These are phyloP conservation scores for Portunus trituberculatus DNA, from an alignment of 1,140 invertebrate species.

Conservation along the genomic window DNA sequence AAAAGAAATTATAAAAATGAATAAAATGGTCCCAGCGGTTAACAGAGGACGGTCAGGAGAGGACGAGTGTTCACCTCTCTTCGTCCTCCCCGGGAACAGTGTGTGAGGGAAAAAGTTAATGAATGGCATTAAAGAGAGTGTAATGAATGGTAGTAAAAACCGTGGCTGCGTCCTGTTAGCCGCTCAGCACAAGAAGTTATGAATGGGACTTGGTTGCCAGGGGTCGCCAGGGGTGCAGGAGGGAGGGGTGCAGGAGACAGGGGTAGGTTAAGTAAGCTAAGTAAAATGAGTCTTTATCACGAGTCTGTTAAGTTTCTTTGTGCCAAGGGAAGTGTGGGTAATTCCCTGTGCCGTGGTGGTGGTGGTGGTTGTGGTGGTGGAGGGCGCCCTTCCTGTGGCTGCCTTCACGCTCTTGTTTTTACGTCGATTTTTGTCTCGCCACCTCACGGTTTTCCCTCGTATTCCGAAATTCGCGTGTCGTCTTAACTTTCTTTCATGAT, in stretches of 20 bases:
- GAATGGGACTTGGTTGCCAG: not conserved
- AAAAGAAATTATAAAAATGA: too few species aligned
- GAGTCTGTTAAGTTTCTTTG: not conserved
- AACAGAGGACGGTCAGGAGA: not conserved
- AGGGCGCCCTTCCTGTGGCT: not conserved
- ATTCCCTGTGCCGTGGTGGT: not conserved
- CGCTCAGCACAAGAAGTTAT: not conserved
- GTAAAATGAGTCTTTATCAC: constrained; percentile 13
- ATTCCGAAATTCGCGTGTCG: not conserved
- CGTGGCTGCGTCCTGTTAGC: not conserved
- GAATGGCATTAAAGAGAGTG: constrained; percentile 12
- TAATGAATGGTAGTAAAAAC: constrained; percentile 3
- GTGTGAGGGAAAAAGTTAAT: not conserved
- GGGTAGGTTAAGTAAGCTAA: not conserved
- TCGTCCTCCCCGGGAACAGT: not conserved
- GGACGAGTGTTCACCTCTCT: not conserved
- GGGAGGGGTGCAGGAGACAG: not conserved
- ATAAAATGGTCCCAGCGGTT: not conserved
- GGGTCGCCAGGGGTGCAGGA: not conserved
- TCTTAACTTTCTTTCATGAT: not conserved
- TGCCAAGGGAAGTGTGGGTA: constrained; percentile 1
- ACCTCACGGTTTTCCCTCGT: not conserved
- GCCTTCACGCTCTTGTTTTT: not conserved
- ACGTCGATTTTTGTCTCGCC: not conserved
- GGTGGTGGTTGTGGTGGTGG: not conserved